Base-by-base conservation (phyloP, 2,888 invertebrate genomes). In the Drosophila kambysellisi region DNA sequence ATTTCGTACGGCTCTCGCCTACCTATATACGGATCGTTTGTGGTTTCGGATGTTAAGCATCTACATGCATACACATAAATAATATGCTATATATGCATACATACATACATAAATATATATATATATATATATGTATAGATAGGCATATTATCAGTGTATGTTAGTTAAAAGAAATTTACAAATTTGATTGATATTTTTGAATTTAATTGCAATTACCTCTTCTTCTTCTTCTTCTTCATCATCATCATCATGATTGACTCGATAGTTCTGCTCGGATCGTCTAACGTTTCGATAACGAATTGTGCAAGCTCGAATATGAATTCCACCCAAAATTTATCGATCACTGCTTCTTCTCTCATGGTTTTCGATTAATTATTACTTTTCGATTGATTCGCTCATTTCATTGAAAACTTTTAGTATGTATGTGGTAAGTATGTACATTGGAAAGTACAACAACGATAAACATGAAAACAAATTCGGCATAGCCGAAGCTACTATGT, bases 201-300 rank as follows among this genome's bases (percentile, higher is more conserved):
- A 41, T 65, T 68, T 32, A 72, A 77, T 77, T 68, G 59, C 73
- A 77, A 77, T 77, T 77, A 77, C 76, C 77, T 75, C 75, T 48
- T 59, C 59, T 32, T 58, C 58, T 32, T 58, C 58, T 59, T 54
- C 58, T 25, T 53, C 41, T 30, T 73, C 51, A 58, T 50, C 48
- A 33, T 35, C 68, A 56, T 54, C 17, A 37, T 25, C 37, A 54
- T 35, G 50, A 39, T 63, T 57, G 65, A 43, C 43, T 41, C 39
- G 58, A 58, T 58, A 29, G 68, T 51, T 35, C 56, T 35, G 30
- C 39, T 37, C 50, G 56, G 51, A 43, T 57, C 63, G 51, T 57
- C 54, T 43, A 56, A 62, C 41, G 70, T 56, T 67, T 73, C 46
- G 56, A 56, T 43, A 69, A 52, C 69, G 39, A 70, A 53, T 48